These are phyloP conservation scores for Galaxea fascicularis DNA, from an alignment of 92 coral and sea anemone genomes.

Conservation along the genomic window DNA sequence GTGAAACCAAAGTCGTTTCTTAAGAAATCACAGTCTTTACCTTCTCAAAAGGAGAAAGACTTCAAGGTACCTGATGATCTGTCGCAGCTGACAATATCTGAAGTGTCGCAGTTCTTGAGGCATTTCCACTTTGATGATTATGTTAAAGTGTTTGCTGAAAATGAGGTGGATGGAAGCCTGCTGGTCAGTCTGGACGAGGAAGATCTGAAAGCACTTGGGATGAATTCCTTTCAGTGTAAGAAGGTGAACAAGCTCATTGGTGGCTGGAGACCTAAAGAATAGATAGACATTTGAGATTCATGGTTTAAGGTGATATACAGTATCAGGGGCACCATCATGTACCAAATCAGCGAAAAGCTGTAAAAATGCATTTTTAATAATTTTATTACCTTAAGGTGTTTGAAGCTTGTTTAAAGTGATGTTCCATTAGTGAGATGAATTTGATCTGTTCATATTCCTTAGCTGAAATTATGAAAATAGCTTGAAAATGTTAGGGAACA, in stretches of 20 bases:
- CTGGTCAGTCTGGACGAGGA: constrained; percentile 71
- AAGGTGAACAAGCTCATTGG: constrained; percentile 75
- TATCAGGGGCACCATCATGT: too few species aligned
- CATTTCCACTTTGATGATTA: constrained; percentile 70
- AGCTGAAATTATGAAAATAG: too few species aligned
- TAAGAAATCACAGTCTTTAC: constrained; percentile 14
- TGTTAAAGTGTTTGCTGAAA: constrained; percentile 68
- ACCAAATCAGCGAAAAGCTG: background rate
- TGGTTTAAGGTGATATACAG: too few species aligned
- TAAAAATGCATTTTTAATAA: too few species aligned
- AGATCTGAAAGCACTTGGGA: constrained; percentile 76
- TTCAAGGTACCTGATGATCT: constrained; percentile 44
- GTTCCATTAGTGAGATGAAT: too few species aligned
- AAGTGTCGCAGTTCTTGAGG: constrained; percentile 82
- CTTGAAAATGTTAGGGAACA: too few species aligned
- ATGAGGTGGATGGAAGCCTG: constrained; percentile 88
- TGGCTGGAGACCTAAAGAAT: constrained; percentile 94
- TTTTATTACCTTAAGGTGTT: too few species aligned
- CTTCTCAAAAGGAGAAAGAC: background rate
- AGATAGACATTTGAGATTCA: background rate
- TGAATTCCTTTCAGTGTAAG: constrained; percentile 86
- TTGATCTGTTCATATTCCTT: too few species aligned
- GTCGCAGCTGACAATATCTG: constrained; percentile 63
- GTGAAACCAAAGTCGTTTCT: constrained; percentile 60
- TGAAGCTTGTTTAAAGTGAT: too few species aligned